phyloP scores from a whole-genome alignment of 1,140 invertebrate genomes.

The Epicauta chinensis region DNA sequence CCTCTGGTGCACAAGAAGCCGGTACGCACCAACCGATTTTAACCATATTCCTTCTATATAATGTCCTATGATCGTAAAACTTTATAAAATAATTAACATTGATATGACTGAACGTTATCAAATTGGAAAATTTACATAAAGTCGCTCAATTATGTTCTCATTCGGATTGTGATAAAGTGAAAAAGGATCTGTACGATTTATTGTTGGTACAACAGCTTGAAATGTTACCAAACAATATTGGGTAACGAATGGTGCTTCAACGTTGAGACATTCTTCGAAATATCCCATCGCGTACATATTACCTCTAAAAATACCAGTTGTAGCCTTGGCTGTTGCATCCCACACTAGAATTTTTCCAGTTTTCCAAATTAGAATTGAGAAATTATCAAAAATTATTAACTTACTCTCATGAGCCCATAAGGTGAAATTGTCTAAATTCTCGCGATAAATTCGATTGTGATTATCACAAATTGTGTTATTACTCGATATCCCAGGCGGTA shows the following conservation, averaged over 20 bases:
- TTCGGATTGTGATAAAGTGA: conserved; percentile 43
- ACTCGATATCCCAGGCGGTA: conserved; percentile 27
- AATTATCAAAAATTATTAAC: conserved; percentile 6
- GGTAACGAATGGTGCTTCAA: conserved; percentile 44
- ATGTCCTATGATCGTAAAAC: conserved; percentile 38
- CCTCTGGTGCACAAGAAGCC: conserved; percentile 42
- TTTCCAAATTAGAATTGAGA: neutral
- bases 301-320: conserved; percentile 50
- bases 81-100: conserved; percentile 15
- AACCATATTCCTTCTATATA: conserved; percentile 43
- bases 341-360: conserved; percentile 45
- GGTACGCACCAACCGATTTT: conserved; percentile 52
- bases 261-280: conserved; percentile 54
- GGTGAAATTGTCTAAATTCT: conserved; percentile 32
- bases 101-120: neutral
- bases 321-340: conserved; percentile 54
- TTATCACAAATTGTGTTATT: conserved; percentile 22
- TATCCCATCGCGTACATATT: conserved; percentile 55
- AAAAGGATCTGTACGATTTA: conserved; percentile 35
- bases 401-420: conserved; percentile 35
- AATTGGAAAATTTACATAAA: conserved; percentile 45
- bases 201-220: conserved; percentile 37
- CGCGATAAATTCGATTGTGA: conserved; percentile 29
- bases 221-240: conserved; percentile 53
- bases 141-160: conserved; percentile 45